phyloP scores from a whole-genome alignment of 2,888 invertebrate species.

The Rhamphomyia laevipes region DNA sequence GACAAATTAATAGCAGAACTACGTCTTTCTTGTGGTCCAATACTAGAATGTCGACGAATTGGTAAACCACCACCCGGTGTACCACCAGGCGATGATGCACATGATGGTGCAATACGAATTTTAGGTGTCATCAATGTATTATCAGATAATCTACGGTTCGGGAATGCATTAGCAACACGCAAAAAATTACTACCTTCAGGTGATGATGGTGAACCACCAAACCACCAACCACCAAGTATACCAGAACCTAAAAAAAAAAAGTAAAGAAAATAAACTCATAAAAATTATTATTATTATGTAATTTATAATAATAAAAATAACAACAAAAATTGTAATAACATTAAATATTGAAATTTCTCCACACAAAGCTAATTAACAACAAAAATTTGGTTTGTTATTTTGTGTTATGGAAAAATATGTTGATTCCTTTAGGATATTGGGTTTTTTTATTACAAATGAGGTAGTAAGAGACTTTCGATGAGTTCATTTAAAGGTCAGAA shows the following conservation, averaged over 20 bases:
- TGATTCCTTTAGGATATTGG: too few relatives aligned
- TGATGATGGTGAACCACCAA: slow-evolving; percentile 71
- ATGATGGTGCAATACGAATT: slow-evolving; percentile 65
- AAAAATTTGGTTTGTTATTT: too few relatives aligned
- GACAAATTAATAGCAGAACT: slow-evolving; percentile 75
- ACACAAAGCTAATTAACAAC: too few relatives aligned
- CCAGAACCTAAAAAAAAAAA: slow-evolving; percentile 41
- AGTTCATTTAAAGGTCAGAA: too few relatives aligned
- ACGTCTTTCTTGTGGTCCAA: slow-evolving; percentile 79
- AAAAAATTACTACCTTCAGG: slow-evolving; percentile 77
- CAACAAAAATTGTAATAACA: too few relatives aligned
- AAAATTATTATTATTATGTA: too few relatives aligned
- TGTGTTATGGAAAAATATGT: too few relatives aligned
- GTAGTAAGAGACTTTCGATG: too few relatives aligned
- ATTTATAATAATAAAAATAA: too few relatives aligned
- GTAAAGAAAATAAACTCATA: background rate
- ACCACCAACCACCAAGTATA: slow-evolving; percentile 69
- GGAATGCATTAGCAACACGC: slow-evolving; percentile 69
- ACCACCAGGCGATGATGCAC: slow-evolving; percentile 68
- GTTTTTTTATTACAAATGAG: too few relatives aligned
- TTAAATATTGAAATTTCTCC: too few relatives aligned
- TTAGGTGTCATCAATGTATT: slow-evolving; percentile 86
- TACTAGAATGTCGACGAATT: slow-evolving; percentile 79
- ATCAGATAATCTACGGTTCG: slow-evolving; percentile 79
- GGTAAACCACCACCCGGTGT: slow-evolving; percentile 66